Evolutionary conservation across 2,113 vertebrate species (phyloP), one percentile per base, ranked within the genome.

Genomic region (Nothocercus julius): DNA sequence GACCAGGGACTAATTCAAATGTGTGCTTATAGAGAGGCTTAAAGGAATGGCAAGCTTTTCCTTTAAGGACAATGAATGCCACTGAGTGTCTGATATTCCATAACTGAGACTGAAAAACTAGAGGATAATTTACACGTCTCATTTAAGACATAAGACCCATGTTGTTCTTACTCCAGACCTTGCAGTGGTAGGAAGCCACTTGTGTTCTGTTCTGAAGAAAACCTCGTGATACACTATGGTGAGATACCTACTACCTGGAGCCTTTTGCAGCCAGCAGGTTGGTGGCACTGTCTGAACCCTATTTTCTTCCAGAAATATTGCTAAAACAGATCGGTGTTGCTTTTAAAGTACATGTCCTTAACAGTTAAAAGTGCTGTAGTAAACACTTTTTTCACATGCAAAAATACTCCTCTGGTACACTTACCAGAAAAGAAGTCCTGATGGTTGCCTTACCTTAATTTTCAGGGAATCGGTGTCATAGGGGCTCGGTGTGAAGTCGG

Each of bases 391-490:
- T 70, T 78, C n/a, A 24, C 16, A 9, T 0, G 13, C 34, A 13
- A 80, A 8, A 68, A 30, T 18, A 4, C 0, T 11, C 2, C 11
- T 11, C 7, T 9, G 5, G 3, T 17, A 13, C 1, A 38, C 38
- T 49, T 40, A 32, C n/a, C 13, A 42, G 64, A 62, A 75, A 78
- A 64, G 24, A 78, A 59, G 7, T 6, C 6, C 49, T 91, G 30
- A 30, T 30, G 16, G 20, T 9, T n/a, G n/a, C 8, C 88, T 42
- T 93, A 99, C 99, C 98, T 99, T 98, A 87, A 99, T 99, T 97
- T 98, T 99, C 78, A 99, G 98, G 20, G 99, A 99, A 62, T 99
- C 99, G 0, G 97, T 98, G 93, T 99, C 99, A 3, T 99, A 99
- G 1, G 99, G 99, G 75, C 99, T 99, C 4, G 99, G 99, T 4